phyloP scores from a whole-genome alignment of 2,113 vertebrate genomes.

The Phyllostomus hastatus region DNA sequence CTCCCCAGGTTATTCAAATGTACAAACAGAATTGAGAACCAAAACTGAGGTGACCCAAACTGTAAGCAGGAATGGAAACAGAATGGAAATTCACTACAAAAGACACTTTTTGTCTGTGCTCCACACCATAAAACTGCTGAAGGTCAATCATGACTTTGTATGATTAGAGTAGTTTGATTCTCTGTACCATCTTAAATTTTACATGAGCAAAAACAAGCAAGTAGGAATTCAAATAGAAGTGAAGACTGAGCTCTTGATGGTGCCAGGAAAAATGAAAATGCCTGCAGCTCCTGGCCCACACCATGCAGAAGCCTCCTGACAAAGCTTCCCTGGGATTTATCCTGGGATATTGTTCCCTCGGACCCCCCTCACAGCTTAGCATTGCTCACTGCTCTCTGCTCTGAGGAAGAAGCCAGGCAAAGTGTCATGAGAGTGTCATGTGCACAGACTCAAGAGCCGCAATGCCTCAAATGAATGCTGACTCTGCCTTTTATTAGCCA shows the following conservation, averaged over 20 bases:
- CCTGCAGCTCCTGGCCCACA: not conserved
- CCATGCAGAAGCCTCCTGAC: rapidly evolving
- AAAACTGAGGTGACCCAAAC: slow-evolving; percentile 21
- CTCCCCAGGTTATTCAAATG: slow-evolving; percentile 18
- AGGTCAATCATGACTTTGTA: not conserved
- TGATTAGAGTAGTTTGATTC: not conserved
- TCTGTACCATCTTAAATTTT: not conserved
- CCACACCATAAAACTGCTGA: not conserved
- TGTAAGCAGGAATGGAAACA: slow-evolving; percentile 16
- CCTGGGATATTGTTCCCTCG: not conserved
- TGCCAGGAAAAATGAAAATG: not conserved
- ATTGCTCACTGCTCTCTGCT: not conserved
- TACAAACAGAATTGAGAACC: slow-evolving; percentile 47
- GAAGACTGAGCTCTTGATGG: not conserved
- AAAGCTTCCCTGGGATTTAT: not conserved
- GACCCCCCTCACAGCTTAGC: rapidly evolving
- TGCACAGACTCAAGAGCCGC: not conserved
- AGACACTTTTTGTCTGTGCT: not conserved
- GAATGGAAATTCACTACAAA: not conserved
- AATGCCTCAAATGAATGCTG: not conserved
- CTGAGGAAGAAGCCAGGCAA: not conserved
- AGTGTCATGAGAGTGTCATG: rapidly evolving
- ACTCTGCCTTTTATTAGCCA: not conserved
- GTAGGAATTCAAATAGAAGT: not conserved
- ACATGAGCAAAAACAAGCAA: not conserved